A percentile compares a stretch with the other conserved stretches of the same genome.
phyloP scores from a whole-genome alignment of 2,888 invertebrate species.

The Drepanosiphum platanoidis region DNA sequence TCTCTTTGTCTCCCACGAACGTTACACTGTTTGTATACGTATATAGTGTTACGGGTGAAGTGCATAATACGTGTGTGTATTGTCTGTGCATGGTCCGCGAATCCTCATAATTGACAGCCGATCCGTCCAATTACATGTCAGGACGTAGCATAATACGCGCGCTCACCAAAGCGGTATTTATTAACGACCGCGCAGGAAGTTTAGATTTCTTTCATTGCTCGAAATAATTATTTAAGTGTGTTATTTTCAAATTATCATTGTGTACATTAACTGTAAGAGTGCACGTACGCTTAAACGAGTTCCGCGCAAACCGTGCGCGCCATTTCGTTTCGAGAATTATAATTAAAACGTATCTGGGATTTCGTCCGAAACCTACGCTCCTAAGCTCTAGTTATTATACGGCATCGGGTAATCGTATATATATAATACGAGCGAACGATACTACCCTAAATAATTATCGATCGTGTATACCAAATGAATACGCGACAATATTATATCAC shows the following conservation, averaged over 20 bases:
- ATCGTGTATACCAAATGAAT: not conserved
- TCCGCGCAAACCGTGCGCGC: not conserved
- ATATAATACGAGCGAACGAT: not conserved
- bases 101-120: conserved; percentile 52
- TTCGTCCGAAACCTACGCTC: not conserved
- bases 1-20: not conserved
- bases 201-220: conserved; percentile 51
- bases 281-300: not conserved
- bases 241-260: conserved; percentile 11
- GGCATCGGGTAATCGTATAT: no score
- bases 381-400: not conserved
- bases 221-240: conserved; percentile 38
- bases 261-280: not conserved
- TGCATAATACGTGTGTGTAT: not conserved
- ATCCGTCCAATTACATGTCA: conserved; percentile 29
- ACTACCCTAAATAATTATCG: not conserved
- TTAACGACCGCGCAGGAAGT: conserved; percentile 26
- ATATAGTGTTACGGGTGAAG: not conserved
- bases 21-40: not conserved
- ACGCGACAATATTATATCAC: no score
- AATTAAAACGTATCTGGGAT: not conserved
- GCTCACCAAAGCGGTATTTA: conserved; percentile 7
- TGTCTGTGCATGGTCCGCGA: conserved; percentile 37
- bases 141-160: not conserved
- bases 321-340: not conserved